These are phyloP conservation scores for Theropithecus gelada DNA, from an alignment of 2,113 vertebrate genomes.

Conservation along the genomic window DNA sequence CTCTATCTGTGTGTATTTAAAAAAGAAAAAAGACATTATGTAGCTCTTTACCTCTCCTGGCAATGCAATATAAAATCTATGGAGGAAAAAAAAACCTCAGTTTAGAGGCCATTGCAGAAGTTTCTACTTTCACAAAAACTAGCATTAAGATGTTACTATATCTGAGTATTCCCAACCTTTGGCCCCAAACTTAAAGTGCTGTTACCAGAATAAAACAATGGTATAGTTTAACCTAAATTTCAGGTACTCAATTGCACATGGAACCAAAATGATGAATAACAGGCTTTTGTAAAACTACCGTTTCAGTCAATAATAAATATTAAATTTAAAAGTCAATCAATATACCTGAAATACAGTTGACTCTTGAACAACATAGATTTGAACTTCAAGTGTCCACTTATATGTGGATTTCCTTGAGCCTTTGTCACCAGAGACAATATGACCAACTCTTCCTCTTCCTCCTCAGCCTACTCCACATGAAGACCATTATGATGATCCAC, in stretches of 20 bases:
- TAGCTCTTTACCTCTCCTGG: neutral
- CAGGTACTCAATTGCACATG: neutral
- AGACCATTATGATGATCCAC: neutral
- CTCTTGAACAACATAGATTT: neutral
- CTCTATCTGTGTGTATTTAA: constrained; percentile 90
- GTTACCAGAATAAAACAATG: neutral
- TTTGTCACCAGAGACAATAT: neutral
- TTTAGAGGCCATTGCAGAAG: neutral
- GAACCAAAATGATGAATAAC: neutral
- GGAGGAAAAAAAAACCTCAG: neutral
- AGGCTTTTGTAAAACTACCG: neutral
- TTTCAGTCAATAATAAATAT: neutral
- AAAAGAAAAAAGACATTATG: neutral
- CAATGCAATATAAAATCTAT: neutral
- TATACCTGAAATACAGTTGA: neutral
- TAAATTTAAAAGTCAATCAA: neutral
- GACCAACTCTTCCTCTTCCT: neutral
- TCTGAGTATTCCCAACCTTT: neutral
- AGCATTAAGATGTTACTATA: neutral
- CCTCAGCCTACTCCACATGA: neutral
- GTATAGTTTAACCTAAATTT: neutral
- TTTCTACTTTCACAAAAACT: neutral
- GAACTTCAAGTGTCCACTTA: neutral
- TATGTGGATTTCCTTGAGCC: neutral
- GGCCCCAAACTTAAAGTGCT: neutral